Evolutionary conservation across 64 coral and sea anemone genomes (phyloP), one percentile per base, ranked within the genome.

Genomic region (Stylophora pistillata): DNA sequence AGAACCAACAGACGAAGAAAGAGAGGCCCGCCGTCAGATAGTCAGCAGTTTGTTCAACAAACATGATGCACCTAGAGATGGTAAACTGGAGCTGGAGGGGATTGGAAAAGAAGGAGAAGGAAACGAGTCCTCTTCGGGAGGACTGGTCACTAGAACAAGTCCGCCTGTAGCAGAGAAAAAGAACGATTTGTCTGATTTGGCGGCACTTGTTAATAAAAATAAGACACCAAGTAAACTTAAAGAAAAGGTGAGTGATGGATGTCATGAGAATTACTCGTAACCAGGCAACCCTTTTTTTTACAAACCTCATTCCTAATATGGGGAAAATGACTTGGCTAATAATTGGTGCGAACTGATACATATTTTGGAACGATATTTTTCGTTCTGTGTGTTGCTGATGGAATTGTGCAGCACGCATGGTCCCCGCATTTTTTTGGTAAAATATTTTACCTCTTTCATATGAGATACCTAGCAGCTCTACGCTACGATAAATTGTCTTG

Each of bases 1-100:
- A 84, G 69, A 88, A 65, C 57, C 94, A 5, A 88, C 86, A 16
- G 31, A 85, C 53, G 32, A 91, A 78, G 89, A 88, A 88, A 88
- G 85, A 10, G 94, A 96, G 33, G 87, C 81, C 11, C 81, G 91
- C 27, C 73, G 87, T 47, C 65, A 93, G 37, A 79, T 88, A 18
- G 87, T 93, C 70, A 93, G 27, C 78, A 93, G 81, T 90, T 69
- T 93, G 30, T 79, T 96, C 47, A 81, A 20, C 15, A 86, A 93
- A 60, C 71, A 80, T 20, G 89, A 89, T 53, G 56, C 91, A 21
- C 72, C 81, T 10, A 57, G 79, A 53, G 20, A 56, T 71, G 87
- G 81, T 18, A 87, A 83, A 11, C 68, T 96, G 13, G 90, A 88
- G 68, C 41, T 86, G 65, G 78, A 93, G 71, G 87, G 91, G 78